Conservation (phyloP, 2,113 vertebrate species). For the Brachypteracias leptosomus region DNA sequence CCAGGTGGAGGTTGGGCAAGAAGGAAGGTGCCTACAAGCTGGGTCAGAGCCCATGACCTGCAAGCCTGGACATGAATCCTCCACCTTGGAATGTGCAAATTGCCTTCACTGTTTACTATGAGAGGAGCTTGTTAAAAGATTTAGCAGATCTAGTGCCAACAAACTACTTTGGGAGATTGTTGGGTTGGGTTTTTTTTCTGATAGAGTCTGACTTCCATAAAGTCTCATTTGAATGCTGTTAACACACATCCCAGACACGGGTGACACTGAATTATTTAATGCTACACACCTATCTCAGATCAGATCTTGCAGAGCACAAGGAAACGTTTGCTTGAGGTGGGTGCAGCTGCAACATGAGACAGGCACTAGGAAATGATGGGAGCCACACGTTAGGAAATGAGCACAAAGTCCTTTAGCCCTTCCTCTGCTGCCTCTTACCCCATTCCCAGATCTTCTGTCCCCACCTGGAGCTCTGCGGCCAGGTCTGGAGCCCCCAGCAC, state of each 20-base stretch:
- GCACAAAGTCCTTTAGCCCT: background rate
- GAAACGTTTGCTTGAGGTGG: background rate
- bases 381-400: background rate
- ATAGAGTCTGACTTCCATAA: background rate
- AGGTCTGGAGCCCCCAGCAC: no score
- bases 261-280: slow-evolving; percentile 13
- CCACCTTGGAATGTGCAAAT: background rate
- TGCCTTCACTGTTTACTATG: background rate
- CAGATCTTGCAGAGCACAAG: background rate
- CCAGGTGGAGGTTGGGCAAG: background rate
- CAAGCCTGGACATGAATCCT: background rate
- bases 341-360: background rate
- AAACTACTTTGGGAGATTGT: slow-evolving; percentile 1
- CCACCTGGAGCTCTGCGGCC: no score
- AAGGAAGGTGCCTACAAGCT: background rate
- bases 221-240: slow-evolving; percentile 17
- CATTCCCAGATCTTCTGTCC: background rate
- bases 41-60: background rate
- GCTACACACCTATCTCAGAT: background rate
- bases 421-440: background rate
- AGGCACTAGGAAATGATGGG: background rate
- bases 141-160: background rate
- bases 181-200: background rate
- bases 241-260: background rate
- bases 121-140: background rate